Evolutionary conservation across 1,140 invertebrate species (phyloP).

Genomic region (Drosophila arizonae): DNA sequence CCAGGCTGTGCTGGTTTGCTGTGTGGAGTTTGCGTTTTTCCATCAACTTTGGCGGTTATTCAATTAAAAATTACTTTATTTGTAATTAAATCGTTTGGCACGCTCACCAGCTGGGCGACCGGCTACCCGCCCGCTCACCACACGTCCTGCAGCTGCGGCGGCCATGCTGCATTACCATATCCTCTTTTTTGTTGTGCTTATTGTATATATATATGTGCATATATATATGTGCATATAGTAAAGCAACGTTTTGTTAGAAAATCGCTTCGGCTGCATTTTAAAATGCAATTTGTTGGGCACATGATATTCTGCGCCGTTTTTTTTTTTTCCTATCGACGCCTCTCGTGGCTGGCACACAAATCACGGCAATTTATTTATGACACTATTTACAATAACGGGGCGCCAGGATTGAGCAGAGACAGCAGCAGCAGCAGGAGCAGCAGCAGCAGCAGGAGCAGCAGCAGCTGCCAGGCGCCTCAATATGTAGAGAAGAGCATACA

Average conservation of each 20-base stretch:
- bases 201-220: no score
- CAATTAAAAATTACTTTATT: constrained; percentile 83
- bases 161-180: constrained; percentile 38
- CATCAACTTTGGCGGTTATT: constrained; percentile 80
- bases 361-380: constrained; percentile 81
- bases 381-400: constrained; percentile 68
- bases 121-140: background rate
- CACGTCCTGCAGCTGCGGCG: constrained; percentile 29
- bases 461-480: constrained; percentile 52
- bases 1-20: background rate
- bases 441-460: background rate
- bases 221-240: background rate
- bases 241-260: constrained; percentile 57
- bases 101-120: constrained; percentile 28
- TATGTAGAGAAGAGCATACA: constrained; percentile 19
- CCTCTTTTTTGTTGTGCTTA: constrained; percentile 16
- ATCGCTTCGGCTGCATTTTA: constrained; percentile 70
- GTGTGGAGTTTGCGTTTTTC: constrained; percentile 49
- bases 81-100: constrained; percentile 79
- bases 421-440: constrained; percentile 27
- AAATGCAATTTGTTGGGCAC: constrained; percentile 67
- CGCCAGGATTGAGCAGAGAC: constrained; percentile 35
- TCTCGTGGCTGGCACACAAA: constrained; percentile 64
- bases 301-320: constrained; percentile 50
- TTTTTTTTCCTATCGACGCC: constrained; percentile 48